These are phyloP conservation scores for Drosophila fungiperda DNA, from an alignment of 2,888 invertebrate genomes.

Conservation along the genomic window DNA sequence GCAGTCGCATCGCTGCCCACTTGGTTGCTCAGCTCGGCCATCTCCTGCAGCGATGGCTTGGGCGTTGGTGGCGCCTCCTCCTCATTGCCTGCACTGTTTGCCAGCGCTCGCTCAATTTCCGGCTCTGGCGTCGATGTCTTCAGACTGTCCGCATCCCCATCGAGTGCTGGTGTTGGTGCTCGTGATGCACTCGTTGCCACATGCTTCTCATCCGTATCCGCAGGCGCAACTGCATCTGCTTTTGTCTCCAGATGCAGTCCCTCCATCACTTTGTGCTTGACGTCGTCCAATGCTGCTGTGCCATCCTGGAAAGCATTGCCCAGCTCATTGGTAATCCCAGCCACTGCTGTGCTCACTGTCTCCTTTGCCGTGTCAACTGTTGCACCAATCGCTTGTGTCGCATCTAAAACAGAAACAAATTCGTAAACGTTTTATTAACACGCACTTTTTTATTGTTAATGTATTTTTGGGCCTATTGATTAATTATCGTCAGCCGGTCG, in stretches of 20 bases:
- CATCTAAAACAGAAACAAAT: conserved; percentile 59
- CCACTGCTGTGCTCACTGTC: conserved; percentile 75
- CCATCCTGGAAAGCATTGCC: conserved; percentile 77
- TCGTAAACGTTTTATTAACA: conserved; percentile 3
- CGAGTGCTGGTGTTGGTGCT: conserved; percentile 62
- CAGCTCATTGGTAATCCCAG: conserved; percentile 78
- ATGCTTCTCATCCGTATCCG: background rate
- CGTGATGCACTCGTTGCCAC: conserved; percentile 50
- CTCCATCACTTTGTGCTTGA: conserved; percentile 77
- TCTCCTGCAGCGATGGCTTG: conserved; percentile 81
- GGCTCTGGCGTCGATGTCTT: conserved; percentile 84
- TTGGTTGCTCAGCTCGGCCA: conserved; percentile 71
- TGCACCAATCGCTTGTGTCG: conserved; percentile 65
- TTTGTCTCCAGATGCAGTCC: conserved; percentile 71
- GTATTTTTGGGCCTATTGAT: background rate
- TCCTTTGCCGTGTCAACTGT: conserved; percentile 81
- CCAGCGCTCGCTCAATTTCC: conserved; percentile 83
- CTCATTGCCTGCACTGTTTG: conserved; percentile 64
- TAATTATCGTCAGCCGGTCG: conserved; percentile 13
- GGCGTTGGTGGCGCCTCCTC: conserved; percentile 82
- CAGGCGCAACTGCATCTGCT: background rate
- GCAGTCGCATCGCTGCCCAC: conserved; percentile 23
- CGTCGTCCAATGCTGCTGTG: conserved; percentile 70
- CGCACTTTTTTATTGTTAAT: background rate
- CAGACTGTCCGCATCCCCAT: conserved; percentile 81